Evolutionary conservation across 2,888 invertebrate genomes (phyloP).

Genomic region (Tetranychus piercei): DNA sequence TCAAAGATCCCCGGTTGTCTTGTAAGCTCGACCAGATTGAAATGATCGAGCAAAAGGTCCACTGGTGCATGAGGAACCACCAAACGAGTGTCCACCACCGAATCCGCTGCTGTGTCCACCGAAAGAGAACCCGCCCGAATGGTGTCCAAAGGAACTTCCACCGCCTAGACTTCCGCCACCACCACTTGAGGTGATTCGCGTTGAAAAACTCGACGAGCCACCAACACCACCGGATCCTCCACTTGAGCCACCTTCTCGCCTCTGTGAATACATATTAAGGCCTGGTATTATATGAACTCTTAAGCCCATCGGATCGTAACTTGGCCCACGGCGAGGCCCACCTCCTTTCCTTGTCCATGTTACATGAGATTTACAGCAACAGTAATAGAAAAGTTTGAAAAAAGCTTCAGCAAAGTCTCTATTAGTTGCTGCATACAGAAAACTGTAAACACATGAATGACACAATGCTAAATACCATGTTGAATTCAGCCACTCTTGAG

Average conservation of each 20-base stretch:
- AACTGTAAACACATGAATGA: slow-evolving; percentile 48
- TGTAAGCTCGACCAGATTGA: not conserved
- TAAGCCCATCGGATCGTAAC: slow-evolving; percentile 23
- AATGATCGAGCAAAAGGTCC: slow-evolving; percentile 9
- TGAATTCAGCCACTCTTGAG: slow-evolving; percentile 37
- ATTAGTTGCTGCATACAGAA: slow-evolving; percentile 47
- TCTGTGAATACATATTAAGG: slow-evolving; percentile 42
- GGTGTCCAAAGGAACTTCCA: not conserved
- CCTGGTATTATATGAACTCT: slow-evolving; percentile 54
- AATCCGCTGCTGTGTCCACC: not conserved
- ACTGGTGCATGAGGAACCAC: not conserved
- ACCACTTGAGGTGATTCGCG: not conserved
- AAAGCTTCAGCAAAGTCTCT: slow-evolving; percentile 51
- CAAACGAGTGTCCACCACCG: not conserved
- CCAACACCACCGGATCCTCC: not conserved
- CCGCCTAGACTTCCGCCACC: not conserved
- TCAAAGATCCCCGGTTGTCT: slow-evolving; percentile 6
- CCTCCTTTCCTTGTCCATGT: slow-evolving; percentile 40
- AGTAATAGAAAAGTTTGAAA: slow-evolving; percentile 54
- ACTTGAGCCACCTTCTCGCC: slow-evolving; percentile 4
- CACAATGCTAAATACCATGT: slow-evolving; percentile 49
- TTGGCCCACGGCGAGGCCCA: slow-evolving; percentile 23
- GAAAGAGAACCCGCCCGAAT: not conserved
- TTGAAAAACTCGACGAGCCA: not conserved
- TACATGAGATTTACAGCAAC: slow-evolving; percentile 56